Base-by-base conservation (phyloP, 2,797 vertebrate genomes). In the Etheostoma nigrum region DNA sequence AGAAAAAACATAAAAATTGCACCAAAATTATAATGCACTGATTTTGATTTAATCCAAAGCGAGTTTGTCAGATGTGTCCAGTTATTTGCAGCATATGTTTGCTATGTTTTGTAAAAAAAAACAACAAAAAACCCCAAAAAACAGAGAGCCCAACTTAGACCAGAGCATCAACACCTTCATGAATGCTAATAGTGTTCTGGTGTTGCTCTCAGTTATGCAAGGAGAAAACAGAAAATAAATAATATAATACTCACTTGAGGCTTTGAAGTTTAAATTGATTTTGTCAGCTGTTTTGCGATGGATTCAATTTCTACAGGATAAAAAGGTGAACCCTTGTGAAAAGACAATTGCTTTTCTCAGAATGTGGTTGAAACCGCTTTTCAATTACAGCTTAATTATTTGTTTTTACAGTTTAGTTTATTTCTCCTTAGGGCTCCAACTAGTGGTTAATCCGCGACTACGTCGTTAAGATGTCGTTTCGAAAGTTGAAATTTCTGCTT, bases 161-260 rank as follows among this genome's bases (percentile, higher is more conserved):
- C 60, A 7, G 51, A 83, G 47, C 53, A 65, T 60, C 25, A 49
- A 40, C 66, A 74, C 23, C 42, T 73, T 71, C 45, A 18, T 49
- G 66, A 74, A 65, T 57, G 69, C 44, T 70, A 78, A 76, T 63
- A 33, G 55, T 3, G 1, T 65, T 74, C 70, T 61, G 68, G 48
- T 77, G 69, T 78, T 67, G 75, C 52, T 71, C 53, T 67, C n/a
- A 8, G 40, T 72, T 63, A 76, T 54, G 42, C 62, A 66, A 58
- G 60, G 61, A 72, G 58, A 49, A 67, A 60, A 55, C 6, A 6
- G 64, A 55, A 48, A 79, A 72, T 77, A 54, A 66, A 72, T 76
- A 48, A 77, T 70, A 67, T 55, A 54, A 83, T 53, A 61, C 69
- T 86, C 79, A 65, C 49, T 74, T 60, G 74, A 76, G 62, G 55